Conservation (phyloP, 2,797 vertebrate genomes). For the Semotilus atromaculatus region DNA sequence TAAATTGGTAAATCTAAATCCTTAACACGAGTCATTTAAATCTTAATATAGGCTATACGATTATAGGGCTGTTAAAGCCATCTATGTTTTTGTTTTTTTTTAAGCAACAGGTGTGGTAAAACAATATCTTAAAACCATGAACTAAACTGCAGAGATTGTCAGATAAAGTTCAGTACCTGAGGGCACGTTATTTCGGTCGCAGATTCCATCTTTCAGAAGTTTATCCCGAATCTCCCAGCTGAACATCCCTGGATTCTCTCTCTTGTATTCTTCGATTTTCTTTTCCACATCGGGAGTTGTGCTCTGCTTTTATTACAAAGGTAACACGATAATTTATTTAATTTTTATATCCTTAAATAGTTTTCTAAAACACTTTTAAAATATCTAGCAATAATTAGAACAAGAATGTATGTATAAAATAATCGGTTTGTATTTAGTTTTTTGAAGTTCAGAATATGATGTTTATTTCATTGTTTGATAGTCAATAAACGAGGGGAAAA, state of each 20-base stretch:
- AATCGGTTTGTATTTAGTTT: not conserved
- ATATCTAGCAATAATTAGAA: not conserved
- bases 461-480: not conserved
- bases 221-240: conserved; percentile 99
- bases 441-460: not conserved
- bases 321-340: not conserved
- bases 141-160: not conserved
- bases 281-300: conserved; percentile 95
- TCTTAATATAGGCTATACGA: not conserved
- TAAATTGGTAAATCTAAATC: not conserved
- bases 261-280: conserved; percentile 98
- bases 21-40: not conserved
- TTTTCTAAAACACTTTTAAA: not conserved
- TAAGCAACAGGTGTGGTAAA: conserved; percentile 24
- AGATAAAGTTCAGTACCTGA: conserved; percentile 82
- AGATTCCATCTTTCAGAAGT: conserved; percentile 94
- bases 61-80: not conserved
- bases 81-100: not conserved
- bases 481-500: not conserved
- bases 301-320: conserved; percentile 85
- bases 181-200: conserved; percentile 95
- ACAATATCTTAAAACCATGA: not conserved
- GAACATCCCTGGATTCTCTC: conserved; percentile 98
- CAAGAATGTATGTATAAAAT: not conserved
- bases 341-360: not conserved